Evolutionary conservation across 1,140 invertebrate genomes (phyloP).

Genomic region (Colletes gigas): DNA sequence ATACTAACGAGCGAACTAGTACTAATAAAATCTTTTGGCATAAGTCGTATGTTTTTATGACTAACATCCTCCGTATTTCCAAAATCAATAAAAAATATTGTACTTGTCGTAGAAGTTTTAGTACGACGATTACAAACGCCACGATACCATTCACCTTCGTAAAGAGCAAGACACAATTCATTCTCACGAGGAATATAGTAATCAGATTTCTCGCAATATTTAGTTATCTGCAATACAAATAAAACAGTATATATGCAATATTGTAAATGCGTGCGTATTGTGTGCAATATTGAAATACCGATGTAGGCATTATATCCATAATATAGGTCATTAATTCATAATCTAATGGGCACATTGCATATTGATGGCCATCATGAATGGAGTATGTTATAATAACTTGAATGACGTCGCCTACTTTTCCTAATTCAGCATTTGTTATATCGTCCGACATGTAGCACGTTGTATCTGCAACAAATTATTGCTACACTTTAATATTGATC

Average conservation of each 20-base stretch:
- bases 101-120: conserved; percentile 22
- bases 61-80: conserved; percentile 69
- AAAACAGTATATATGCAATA: background rate
- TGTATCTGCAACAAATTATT: conserved; percentile 52
- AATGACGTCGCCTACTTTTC: conserved; percentile 65
- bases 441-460: conserved; percentile 55
- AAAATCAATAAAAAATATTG: conserved; percentile 73
- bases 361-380: background rate
- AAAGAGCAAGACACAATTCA: conserved; percentile 75
- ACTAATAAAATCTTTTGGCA: conserved; percentile 71
- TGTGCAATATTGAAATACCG: conserved; percentile 43
- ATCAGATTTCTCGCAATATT: conserved; percentile 59
- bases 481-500: conserved; percentile 12
- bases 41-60: conserved; percentile 72
- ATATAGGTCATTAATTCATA: conserved; percentile 62
- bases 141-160: conserved; percentile 67
- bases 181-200: conserved; percentile 73
- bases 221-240: conserved; percentile 63
- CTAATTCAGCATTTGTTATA: conserved; percentile 62
- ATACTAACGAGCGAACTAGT: conserved; percentile 58
- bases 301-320: conserved; percentile 53
- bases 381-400: conserved; percentile 41
- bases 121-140: conserved; percentile 62
- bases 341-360: conserved; percentile 57
- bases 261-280: background rate